Percentiles rank a stretch among this genome's conserved stretches.
These are phyloP conservation scores for Brachionus calyciflorus DNA, from an alignment of 1,140 invertebrate genomes.

Conservation along the genomic window DNA sequence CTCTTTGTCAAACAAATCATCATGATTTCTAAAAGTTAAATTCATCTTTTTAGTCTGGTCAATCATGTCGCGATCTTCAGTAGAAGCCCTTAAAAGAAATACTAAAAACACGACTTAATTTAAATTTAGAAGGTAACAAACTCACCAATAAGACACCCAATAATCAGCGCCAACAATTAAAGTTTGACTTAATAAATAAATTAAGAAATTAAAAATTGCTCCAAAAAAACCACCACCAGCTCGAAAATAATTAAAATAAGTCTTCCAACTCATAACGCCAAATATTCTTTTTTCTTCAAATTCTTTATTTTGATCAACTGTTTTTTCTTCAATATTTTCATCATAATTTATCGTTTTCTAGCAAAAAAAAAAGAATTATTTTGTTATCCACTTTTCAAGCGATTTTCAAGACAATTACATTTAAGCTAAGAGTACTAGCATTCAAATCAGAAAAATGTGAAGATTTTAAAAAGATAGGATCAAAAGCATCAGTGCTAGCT, in stretches of 20 bases:
- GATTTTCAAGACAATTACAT: too few species aligned
- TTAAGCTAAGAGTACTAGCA: too few species aligned
- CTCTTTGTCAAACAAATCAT: too few species aligned
- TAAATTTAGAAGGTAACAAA: background rate
- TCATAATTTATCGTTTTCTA: background rate
- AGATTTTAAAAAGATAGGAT: constrained; percentile 47
- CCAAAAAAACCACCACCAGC: constrained; percentile 67
- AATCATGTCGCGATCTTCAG: background rate
- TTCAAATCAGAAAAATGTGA: constrained; percentile 5
- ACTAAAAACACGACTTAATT: background rate
- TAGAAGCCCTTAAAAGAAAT: background rate
- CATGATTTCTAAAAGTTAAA: background rate
- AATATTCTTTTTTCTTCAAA: constrained; percentile 60
- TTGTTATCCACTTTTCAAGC: too few species aligned
- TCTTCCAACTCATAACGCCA: constrained; percentile 64
- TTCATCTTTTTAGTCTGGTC: background rate
- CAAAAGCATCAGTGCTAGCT: constrained; percentile 49
- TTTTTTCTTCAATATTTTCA: background rate
- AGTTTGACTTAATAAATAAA: constrained; percentile 69
- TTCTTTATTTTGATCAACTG: constrained; percentile 18
- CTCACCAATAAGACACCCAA: constrained; percentile 75
- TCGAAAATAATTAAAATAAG: constrained; percentile 70
- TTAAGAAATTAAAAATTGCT: constrained; percentile 64
- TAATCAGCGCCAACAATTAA: constrained; percentile 72
- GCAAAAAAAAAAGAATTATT: too few species aligned